Percentiles rank a stretch among this genome's conserved stretches.
These are phyloP conservation scores for Pampusana beccarii DNA, from an alignment of 2,113 vertebrate species.

Conservation along the genomic window DNA sequence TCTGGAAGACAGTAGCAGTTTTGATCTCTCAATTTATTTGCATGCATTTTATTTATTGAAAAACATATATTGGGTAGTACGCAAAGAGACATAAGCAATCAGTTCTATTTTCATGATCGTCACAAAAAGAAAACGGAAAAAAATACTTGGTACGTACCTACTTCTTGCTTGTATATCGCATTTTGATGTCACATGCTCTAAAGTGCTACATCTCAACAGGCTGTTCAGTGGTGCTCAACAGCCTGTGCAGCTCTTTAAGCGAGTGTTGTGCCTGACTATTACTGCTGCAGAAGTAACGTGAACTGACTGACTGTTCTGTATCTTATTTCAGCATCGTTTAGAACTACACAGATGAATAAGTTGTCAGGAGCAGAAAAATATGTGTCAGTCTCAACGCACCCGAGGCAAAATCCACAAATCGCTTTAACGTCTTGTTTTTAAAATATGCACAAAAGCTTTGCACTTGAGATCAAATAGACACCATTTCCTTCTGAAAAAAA, in stretches of 20 bases:
- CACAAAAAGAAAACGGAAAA: neutral
- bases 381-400: neutral
- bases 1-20: neutral
- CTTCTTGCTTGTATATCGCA: neutral
- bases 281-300: neutral
- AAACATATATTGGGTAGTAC: neutral
- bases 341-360: neutral
- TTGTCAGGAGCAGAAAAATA: neutral
- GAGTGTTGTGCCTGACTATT: neutral
- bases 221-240: neutral
- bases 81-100: neutral
- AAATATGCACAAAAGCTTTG: neutral
- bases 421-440: neutral
- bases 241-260: neutral
- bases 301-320: neutral
- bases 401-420: neutral
- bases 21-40: neutral
- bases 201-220: neutral
- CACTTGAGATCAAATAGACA: neutral
- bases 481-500: neutral
- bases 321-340: neutral
- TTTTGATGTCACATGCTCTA: neutral
- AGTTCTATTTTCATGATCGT: neutral
- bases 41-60: neutral
- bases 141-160: neutral